A percentile compares a stretch with the other conserved stretches of the same genome.
These are phyloP conservation scores for Aphelenchoides bicaudatus DNA, from an alignment of 2,888 invertebrate genomes.

Conservation along the genomic window DNA sequence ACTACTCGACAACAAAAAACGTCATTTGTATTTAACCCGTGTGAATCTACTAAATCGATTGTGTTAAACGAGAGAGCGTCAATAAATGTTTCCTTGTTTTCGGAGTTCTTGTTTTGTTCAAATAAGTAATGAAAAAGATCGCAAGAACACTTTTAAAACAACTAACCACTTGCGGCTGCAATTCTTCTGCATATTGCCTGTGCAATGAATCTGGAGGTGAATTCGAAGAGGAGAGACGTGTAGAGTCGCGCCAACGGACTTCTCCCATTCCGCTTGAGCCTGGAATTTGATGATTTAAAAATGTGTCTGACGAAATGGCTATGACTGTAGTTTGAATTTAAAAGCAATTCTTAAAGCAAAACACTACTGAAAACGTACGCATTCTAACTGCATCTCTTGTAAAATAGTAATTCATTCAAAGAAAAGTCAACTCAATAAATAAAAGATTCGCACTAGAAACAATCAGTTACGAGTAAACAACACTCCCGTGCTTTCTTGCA, in stretches of 20 bases:
- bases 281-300: neutral
- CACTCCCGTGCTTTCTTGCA: too few relatives aligned
- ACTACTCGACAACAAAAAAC: too few relatives aligned
- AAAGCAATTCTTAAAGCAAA: too few relatives aligned
- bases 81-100: too few relatives aligned
- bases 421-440: neutral
- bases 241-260: constrained; percentile 49
- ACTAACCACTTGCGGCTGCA: constrained; percentile 52
- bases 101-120: too few relatives aligned
- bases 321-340: too few relatives aligned
- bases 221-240: constrained; percentile 11
- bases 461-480: neutral
- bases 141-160: too few relatives aligned
- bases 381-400: neutral
- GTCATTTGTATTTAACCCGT: too few relatives aligned
- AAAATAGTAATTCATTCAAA: constrained; percentile 2
- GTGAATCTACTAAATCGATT: too few relatives aligned
- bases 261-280: constrained; percentile 54
- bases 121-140: too few relatives aligned
- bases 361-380: neutral
- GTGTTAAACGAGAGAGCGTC: too few relatives aligned
- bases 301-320: neutral
- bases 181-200: constrained; percentile 46
- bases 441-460: neutral
- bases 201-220: constrained; percentile 19